Base-by-base conservation (phyloP, 1,140 invertebrate genomes). In the Bombus superbus region DNA sequence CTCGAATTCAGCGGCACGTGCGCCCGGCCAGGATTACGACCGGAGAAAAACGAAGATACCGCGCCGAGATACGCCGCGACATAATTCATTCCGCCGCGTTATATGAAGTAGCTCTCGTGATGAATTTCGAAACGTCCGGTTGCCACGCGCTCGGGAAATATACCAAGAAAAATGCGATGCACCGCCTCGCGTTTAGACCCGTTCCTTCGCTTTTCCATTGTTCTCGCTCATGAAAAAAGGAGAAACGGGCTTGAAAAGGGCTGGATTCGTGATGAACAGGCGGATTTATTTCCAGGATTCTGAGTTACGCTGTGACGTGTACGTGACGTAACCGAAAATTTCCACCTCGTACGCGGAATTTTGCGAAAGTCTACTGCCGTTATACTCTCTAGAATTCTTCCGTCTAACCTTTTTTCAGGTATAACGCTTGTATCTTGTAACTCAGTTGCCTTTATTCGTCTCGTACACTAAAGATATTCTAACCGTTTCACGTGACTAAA, bases 11-110 rank as follows among this genome's bases (percentile, higher is more conserved):
- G 53, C 25, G 44, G 59, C 76, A 80, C 76, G 68, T 59, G 78
- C 74, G 44, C 77, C 44, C 44, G 32, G n/a, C n/a, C 28, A 25
- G 71, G 84, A 78, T 81, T 81, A 78, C 64, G 6, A 22, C 13
- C 32, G 38, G 66, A 25, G 82, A 88, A 81, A 88, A 89, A 89
- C 88, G 77, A 76, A 79, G 82, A 71, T 74, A 57, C 72, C 22
- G 25, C 44, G 64, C 77, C 62, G 66, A 89, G 76, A 83, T 78
- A 80, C 66, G 74, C 35, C 68, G 42, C 62, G 57, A 84, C 82
- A 81, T 90, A 90, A 91, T 83, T 91, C 84, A 83, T 83, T 72
- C 80, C 38, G 84, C 40, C 71, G 73, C 68, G 85, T 86, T 84
- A 69, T 86, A 82, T 62, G 81, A 91, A 89, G 80, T 84, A 83